Evolutionary conservation across 2,888 invertebrate genomes (phyloP).

Genomic region (Exocentrus adspersus): DNA sequence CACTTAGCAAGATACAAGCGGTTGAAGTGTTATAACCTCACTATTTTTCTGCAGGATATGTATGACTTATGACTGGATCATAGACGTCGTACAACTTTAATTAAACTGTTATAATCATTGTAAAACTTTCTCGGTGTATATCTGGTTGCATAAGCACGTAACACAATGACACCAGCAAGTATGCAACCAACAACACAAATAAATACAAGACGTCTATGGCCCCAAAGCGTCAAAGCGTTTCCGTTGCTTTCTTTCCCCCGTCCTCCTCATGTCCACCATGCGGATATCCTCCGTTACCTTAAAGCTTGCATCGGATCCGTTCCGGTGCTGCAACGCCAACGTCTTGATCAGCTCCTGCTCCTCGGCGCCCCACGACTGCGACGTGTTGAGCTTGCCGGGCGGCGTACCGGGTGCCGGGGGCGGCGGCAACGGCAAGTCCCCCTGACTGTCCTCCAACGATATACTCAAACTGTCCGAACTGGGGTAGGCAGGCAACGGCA

Average conservation of each 20-base stretch:
- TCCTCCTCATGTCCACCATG: constrained; percentile 21
- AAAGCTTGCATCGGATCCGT: constrained; percentile 85
- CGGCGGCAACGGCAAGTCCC: constrained; percentile 73
- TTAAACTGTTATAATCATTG: too few relatives aligned
- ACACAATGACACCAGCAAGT: too few relatives aligned
- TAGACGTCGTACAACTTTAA: too few relatives aligned
- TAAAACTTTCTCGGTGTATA: too few relatives aligned
- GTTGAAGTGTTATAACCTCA: constrained; percentile 31
- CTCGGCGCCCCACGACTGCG: constrained; percentile 68
- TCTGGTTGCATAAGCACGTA: too few relatives aligned
- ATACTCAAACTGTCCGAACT: constrained; percentile 73
- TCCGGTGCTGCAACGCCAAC: constrained; percentile 70
- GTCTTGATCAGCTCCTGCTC: constrained; percentile 64
- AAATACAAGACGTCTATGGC: constrained; percentile 5
- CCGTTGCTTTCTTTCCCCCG: too few relatives aligned
- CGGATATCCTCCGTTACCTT: constrained; percentile 67
- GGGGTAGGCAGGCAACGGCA: constrained; percentile 73
- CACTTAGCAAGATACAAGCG: constrained; percentile 22
- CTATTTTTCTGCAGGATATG: constrained; percentile 25
- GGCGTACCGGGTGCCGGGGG: constrained; percentile 73
- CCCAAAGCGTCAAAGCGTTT: too few relatives aligned
- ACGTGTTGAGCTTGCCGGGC: constrained; percentile 67
- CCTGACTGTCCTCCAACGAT: constrained; percentile 65
- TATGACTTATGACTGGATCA: too few relatives aligned
- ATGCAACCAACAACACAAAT: background rate